phyloP scores from a whole-genome alignment of 2,797 vertebrate genomes.

The Podarcis siculus region DNA sequence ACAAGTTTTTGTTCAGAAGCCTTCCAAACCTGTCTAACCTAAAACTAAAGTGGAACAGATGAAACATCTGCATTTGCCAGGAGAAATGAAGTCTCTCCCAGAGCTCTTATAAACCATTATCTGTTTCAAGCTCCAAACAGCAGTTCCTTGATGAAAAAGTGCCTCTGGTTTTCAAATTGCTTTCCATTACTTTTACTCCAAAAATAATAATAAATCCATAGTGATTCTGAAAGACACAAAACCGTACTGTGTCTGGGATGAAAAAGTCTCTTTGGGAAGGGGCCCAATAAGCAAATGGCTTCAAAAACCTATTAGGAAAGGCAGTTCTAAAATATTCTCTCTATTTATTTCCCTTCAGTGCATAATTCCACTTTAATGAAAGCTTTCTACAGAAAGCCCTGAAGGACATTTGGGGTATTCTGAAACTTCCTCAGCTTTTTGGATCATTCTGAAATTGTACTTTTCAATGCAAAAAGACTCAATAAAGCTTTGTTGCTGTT shows the following conservation, averaged over 20 bases:
- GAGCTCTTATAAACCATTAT: not conserved
- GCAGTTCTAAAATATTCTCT: not conserved
- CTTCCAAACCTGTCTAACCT: not conserved
- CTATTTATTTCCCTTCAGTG: not conserved
- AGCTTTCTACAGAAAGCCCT: not conserved
- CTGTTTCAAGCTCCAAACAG: not conserved
- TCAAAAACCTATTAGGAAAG: not conserved
- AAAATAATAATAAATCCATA: not conserved
- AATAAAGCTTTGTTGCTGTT: not conserved
- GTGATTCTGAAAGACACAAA: not conserved
- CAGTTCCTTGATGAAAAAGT: not conserved
- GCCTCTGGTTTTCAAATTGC: not conserved
- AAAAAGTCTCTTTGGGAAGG: not conserved
- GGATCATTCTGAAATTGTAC: not conserved
- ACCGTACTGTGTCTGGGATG: not conserved
- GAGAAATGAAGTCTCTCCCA: not conserved
- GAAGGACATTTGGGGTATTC: not conserved
- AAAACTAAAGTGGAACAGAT: not conserved
- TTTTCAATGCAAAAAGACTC: not conserved
- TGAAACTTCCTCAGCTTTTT: not conserved
- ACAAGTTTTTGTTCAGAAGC: not conserved
- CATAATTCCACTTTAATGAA: conserved; percentile 12
- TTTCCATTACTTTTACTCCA: not conserved
- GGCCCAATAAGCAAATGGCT: not conserved
- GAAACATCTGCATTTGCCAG: not conserved